Conservation (phyloP, 2,113 vertebrate species). For the Cryptotis parvus region DNA sequence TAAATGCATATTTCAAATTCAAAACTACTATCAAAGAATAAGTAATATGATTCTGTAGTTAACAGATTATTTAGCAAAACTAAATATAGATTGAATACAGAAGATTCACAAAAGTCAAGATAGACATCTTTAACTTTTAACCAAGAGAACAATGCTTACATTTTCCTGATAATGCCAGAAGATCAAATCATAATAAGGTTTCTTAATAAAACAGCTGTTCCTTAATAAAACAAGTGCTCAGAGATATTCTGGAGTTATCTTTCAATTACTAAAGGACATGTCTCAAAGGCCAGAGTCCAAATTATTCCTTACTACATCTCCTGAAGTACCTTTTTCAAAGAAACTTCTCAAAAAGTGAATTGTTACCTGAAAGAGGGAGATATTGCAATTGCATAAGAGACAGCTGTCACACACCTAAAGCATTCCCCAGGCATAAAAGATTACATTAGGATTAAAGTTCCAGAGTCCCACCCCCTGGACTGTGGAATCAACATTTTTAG, state of each 20-base stretch:
- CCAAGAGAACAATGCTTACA: neutral
- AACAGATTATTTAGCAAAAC: conserved; percentile 28
- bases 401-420: neutral
- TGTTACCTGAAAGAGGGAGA: too few relatives aligned
- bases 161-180: conserved; percentile 49
- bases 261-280: conserved; percentile 28
- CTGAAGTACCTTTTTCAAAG: neutral
- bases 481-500: neutral
- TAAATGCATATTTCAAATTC: neutral
- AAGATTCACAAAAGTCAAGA: conserved; percentile 54
- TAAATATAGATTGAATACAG: conserved; percentile 61
- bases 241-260: neutral
- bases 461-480: neutral
- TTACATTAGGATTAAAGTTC: neutral
- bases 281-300: neutral
- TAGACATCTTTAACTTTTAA: neutral
- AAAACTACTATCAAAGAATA: conserved; percentile 36
- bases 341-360: neutral
- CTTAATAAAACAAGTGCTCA: neutral
- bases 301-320: neutral
- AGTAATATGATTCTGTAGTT: conserved; percentile 28
- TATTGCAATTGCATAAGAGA: neutral
- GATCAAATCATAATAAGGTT: neutral
- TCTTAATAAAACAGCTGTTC: conserved; percentile 18
- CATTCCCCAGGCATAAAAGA: neutral